A percentile compares a stretch with the other conserved stretches of the same genome.
phyloP scores from a whole-genome alignment of 2,888 invertebrate species.

The Lobophora halterata region DNA sequence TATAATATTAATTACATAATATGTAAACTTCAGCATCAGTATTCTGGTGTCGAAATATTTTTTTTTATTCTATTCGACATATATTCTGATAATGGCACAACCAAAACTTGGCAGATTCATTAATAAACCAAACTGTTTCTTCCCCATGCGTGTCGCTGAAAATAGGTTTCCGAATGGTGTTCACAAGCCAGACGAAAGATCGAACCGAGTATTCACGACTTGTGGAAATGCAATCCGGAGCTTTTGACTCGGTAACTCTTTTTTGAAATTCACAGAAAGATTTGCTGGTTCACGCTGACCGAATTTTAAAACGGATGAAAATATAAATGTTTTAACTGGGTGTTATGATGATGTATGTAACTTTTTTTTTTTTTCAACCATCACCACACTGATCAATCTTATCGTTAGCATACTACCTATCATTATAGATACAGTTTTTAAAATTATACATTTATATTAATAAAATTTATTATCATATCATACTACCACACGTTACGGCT shows the following conservation, averaged over 20 bases:
- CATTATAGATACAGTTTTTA: conserved; percentile 2
- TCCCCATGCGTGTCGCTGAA: conserved; percentile 45
- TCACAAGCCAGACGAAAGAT: conserved; percentile 37
- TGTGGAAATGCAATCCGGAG: conserved; percentile 46
- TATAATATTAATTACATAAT: too few relatives aligned
- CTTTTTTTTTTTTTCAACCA: neutral
- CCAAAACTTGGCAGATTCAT: conserved; percentile 22
- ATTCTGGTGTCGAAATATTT: too few relatives aligned
- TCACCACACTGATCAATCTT: conserved; percentile 2
- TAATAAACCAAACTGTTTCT: conserved; percentile 41
- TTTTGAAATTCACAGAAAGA: conserved; percentile 4
- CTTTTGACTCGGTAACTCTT: conserved; percentile 37
- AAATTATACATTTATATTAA: too few relatives aligned
- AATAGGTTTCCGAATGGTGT: conserved; percentile 51
- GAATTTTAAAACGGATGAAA: too few relatives aligned
- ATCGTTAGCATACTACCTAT: neutral
- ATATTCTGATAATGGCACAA: conserved; percentile 12
- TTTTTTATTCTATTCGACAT: too few relatives aligned
- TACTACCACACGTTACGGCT: conserved; percentile 15
- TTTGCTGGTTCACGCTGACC: too few relatives aligned
- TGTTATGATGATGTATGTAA: too few relatives aligned
- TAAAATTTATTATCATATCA: conserved; percentile 16
- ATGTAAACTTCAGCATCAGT: too few relatives aligned
- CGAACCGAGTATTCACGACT: conserved; percentile 62
- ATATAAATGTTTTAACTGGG: too few relatives aligned